Percentiles rank a stretch among this genome's conserved stretches.
Conservation (phyloP, 2,797 vertebrate species). For the Hafferia zeledoni region DNA sequence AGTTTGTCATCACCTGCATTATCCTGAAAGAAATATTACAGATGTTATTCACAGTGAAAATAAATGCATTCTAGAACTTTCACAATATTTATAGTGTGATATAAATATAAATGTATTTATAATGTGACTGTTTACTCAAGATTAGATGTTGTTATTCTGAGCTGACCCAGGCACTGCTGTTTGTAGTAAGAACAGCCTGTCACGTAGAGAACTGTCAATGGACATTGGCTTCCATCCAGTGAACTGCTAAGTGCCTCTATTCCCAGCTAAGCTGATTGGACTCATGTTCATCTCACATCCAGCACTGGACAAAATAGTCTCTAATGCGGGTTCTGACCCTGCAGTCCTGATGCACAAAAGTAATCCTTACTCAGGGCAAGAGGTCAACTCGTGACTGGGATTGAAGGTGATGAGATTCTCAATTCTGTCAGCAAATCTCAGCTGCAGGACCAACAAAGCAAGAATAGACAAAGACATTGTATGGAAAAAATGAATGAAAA, state of each 20-base stretch:
- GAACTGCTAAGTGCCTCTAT: neutral
- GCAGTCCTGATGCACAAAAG: neutral
- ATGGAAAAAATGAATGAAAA: neutral
- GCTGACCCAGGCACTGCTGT: neutral
- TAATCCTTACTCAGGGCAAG: slow-evolving; percentile 5
- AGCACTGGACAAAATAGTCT: neutral
- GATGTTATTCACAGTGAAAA: neutral
- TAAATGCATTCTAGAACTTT: neutral
- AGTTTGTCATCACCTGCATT: neutral
- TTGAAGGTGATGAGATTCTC: neutral
- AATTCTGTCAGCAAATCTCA: neutral
- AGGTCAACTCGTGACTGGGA: neutral
- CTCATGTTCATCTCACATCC: neutral
- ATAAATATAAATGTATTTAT: neutral
- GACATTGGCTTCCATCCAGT: neutral
- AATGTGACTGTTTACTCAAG: neutral
- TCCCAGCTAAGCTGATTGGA: neutral
- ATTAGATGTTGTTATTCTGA: neutral
- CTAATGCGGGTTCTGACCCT: neutral
- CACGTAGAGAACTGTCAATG: neutral
- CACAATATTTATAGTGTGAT: neutral
- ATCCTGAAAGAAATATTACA: neutral
- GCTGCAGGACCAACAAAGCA: neutral
- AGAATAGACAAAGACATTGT: neutral
- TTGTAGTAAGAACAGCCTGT: neutral